Base-by-base conservation (phyloP, 2,797 vertebrate species). In the Muscicapa comitata region DNA sequence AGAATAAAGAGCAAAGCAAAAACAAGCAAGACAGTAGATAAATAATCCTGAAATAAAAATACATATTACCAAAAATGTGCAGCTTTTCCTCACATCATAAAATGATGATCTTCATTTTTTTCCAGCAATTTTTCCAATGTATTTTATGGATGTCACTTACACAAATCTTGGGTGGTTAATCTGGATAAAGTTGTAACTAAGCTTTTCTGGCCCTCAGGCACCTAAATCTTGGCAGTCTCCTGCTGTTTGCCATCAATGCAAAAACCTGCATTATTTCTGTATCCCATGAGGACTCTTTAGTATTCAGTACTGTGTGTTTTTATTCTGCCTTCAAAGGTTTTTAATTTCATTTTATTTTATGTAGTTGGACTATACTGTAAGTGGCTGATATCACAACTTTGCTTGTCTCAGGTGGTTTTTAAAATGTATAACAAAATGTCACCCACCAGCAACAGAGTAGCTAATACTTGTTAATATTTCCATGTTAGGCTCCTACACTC, bases 221-320 rank as follows among this genome's bases (percentile, higher is more conserved):
- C 24, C 58, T 70, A 28, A 85, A 18, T 62, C 79, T 90, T 86
- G 62, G 45, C 65, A 70, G 63, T 61, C 48, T 95, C 58, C 67
- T 73, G 43, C 50, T 94, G 70, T 63, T 92, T 85, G 33, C 37
- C 88, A 73, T 79, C 72, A 80, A 10, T 71, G 77, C 82, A 93
- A 55, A 93, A 94, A 95, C 76, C 43, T 91, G 51, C 33, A 79
- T 88, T 94, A 47, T 23, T 89, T 74, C 75, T 87, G 37, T 59
- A 77, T 61, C 38, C 81, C 11, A 7, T 0, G 1, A 83, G 74
- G 88, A n/a, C 48, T 42, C 73, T 76, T 94, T 75, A 78, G 20
- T 71, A 89, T 92, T 92, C 86, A 42, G 5, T 63, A 54, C 20
- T 54, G 12, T 55, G 25, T 2, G 0, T 66, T 82, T 87, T 86